These are phyloP conservation scores for Oreochromis niloticus DNA, from an alignment of 2,113 vertebrate genomes.

Conservation along the genomic window DNA sequence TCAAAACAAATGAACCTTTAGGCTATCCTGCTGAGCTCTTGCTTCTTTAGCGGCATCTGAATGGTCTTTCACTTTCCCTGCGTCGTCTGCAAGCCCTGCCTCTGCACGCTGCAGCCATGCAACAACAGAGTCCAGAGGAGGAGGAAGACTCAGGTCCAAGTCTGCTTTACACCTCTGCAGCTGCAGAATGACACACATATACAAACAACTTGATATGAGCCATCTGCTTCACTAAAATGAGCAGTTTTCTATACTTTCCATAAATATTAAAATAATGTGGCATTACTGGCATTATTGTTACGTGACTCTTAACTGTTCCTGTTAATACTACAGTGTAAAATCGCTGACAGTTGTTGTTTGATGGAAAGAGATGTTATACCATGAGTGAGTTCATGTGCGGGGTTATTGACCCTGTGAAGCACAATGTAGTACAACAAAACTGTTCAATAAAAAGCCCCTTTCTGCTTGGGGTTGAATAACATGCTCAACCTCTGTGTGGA, in stretches of 20 bases:
- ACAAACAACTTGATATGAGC: neutral
- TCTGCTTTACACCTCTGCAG: conserved; percentile 24
- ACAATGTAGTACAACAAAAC: neutral
- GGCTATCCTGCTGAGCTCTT: conserved; percentile 27
- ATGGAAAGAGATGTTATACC: neutral
- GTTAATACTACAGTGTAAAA: neutral
- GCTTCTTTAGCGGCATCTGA: conserved; percentile 24
- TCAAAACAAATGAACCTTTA: conserved; percentile 8
- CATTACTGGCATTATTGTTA: neutral
- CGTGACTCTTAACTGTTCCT: neutral
- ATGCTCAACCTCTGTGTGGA: neutral
- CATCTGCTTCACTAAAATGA: neutral
- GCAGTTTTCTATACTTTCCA: neutral
- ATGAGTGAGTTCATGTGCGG: neutral
- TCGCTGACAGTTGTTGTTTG: neutral
- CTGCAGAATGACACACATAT: neutral
- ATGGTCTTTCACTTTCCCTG: neutral
- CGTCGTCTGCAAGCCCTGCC: neutral
- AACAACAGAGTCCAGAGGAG: conserved; percentile 32
- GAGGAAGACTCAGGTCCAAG: conserved; percentile 34
- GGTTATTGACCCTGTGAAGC: neutral
- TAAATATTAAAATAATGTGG: neutral
- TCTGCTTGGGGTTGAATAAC: neutral
- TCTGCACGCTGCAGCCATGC: conserved; percentile 40
- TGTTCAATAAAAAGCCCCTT: neutral